A percentile compares a stretch with the other conserved stretches of the same genome.
phyloP scores from a whole-genome alignment of 35 echinoderm and acorn worm species.

The Eucidaris tribuloides region DNA sequence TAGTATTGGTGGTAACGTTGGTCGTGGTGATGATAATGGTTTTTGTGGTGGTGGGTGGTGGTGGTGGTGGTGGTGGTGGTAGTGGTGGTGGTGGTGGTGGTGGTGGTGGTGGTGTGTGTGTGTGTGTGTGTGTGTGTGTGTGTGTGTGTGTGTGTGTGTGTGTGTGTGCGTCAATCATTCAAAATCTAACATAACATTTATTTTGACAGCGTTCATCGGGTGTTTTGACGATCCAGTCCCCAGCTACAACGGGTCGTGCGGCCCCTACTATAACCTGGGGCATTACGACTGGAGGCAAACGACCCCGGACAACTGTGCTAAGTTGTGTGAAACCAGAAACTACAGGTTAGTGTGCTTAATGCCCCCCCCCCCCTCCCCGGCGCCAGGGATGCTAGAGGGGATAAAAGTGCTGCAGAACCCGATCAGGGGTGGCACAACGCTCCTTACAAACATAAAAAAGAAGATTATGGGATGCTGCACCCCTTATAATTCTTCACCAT shows the following conservation, averaged over 20 bases:
- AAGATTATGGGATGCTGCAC: neutral
- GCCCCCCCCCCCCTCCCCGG: neutral
- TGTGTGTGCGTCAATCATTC: no score
- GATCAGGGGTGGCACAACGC: neutral
- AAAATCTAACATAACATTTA: no score
- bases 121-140: no score
- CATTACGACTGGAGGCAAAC: neutral
- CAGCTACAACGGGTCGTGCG: neutral
- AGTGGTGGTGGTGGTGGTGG: no score
- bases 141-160: no score
- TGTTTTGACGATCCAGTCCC: conserved; percentile 14
- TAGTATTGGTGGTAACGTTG: no score
- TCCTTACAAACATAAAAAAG: neutral
- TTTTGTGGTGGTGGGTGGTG: no score
- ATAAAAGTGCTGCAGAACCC: neutral
- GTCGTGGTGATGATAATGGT: no score
- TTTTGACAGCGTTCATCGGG: neutral
- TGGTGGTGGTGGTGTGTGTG: no score
- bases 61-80: no score
- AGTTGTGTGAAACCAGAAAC: neutral
- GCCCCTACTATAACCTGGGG: neutral
- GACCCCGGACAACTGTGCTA: neutral
- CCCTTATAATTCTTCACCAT: neutral
- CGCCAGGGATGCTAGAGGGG: neutral
- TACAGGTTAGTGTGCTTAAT: neutral